Base-by-base conservation (phyloP, 2,113 vertebrate genomes). In the Tinamus guttatus region DNA sequence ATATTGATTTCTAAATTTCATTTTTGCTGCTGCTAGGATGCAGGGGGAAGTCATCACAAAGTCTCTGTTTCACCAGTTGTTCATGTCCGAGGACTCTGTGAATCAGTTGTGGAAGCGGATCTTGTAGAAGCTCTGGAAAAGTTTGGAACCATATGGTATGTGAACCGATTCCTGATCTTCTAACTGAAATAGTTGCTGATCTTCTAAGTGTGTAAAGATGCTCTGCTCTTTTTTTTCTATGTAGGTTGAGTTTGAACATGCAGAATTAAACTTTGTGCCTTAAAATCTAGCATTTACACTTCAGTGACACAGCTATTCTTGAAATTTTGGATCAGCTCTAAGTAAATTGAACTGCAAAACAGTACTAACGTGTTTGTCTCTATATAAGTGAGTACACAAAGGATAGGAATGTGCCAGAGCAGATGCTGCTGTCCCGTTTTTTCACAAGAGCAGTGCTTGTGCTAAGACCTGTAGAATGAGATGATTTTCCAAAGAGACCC, bases 61-160 rank as follows among this genome's bases (percentile, higher is more conserved):
- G 99, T 99, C 85, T 99, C 99, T 8, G 99, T 99, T 79, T 99
- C 99, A 74, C 99, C 99, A 0, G 99, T 99, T 7, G 99, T 99
- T 73, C 99, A 99, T 34, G 99, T 99, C 76, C 96, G 99, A 91
- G 99, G 99, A 34, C 98, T 99, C 52, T 99, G 99, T 89, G 99
- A 99, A 86, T 99, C 99, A 0, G 99, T 99, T 67, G 99, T 99
- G 97, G 99, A 99, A 92, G 99, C 99, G 21, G 99, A 99, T 95
- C 98, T 99, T 15, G 99, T 99, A 93, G 99, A 99, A 85, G 98
- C 99, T 32, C 98, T 99, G 73, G 98, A 99, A 88, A 99, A 99
- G 88, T 99, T 99, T 98, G 99, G 99, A 89, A 97, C 98, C 64
- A 99, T 99, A 98, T 99, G 99, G 99, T 99, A 98, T 96, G 98